A percentile compares a stretch with the other conserved stretches of the same genome.
These are phyloP conservation scores for Camptogramma bilineatum DNA, from an alignment of 2,888 invertebrate genomes.

Conservation along the genomic window DNA sequence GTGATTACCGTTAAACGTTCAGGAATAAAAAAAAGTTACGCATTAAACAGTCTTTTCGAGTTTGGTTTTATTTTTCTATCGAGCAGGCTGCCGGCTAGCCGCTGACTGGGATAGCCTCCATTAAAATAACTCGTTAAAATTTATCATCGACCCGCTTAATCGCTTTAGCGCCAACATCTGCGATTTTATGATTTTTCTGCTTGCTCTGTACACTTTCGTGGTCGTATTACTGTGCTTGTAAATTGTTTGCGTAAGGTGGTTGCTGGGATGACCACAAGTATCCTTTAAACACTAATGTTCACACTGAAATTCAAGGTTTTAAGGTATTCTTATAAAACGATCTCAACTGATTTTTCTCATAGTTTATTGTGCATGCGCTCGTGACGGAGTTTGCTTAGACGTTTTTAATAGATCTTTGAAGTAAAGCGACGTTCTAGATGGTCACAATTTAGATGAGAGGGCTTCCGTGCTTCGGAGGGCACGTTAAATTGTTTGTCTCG, in stretches of 20 bases:
- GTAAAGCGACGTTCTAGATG: no score
- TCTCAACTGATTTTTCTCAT: no score
- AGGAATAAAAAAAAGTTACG: conserved; percentile 64
- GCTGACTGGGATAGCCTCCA: conserved; percentile 84
- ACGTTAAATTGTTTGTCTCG: no score
- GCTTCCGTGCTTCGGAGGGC: no score
- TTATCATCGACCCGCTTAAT: conserved; percentile 86
- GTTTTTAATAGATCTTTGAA: no score
- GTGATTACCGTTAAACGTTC: conserved; percentile 51
- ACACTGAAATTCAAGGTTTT: background rate
- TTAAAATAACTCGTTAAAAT: conserved; percentile 86
- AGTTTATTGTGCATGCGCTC: no score
- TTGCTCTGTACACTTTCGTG: conserved; percentile 81
- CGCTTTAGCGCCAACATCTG: conserved; percentile 85
- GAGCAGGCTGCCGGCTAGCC: conserved; percentile 79
- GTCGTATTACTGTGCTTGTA: conserved; percentile 79
- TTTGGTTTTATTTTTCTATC: conserved; percentile 83
- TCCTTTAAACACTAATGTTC: background rate
- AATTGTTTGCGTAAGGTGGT: conserved; percentile 71
- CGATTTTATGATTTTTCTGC: conserved; percentile 85
- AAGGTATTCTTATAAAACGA: no score
- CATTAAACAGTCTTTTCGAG: conserved; percentile 76
- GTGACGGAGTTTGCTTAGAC: no score
- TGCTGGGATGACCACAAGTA: conserved; percentile 54
- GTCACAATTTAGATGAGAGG: no score